Conservation (phyloP, 2,113 vertebrate species). For the Corapipo altera region DNA sequence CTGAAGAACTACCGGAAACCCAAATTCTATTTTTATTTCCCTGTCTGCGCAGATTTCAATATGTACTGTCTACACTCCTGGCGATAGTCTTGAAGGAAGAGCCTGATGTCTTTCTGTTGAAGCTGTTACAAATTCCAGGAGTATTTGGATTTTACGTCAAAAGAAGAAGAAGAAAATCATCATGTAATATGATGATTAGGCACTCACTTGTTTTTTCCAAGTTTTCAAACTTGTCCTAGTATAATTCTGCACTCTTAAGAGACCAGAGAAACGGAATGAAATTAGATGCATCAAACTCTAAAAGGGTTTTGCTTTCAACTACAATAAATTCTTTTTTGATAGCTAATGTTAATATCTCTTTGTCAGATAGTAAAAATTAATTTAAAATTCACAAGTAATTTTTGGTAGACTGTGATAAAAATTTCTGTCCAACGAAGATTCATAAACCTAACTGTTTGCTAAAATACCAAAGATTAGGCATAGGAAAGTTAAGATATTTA, state of each 20-base stretch:
- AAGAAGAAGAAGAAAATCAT: not conserved
- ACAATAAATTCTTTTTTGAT: not conserved
- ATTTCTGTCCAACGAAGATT: not conserved
- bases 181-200: not conserved
- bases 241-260: not conserved
- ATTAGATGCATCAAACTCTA: not conserved
- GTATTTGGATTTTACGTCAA: not conserved
- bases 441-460: not conserved
- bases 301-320: not conserved
- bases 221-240: not conserved
- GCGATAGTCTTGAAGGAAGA: not conserved
- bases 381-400: not conserved
- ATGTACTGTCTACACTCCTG: not conserved
- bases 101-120: not conserved
- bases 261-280: not conserved
- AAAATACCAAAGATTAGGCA: not conserved
- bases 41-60: not conserved
- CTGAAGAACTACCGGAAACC: not conserved
- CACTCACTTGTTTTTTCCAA: not conserved
- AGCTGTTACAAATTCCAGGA: not conserved
- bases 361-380: not conserved
- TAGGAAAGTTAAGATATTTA: not conserved
- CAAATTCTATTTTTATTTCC: not conserved
- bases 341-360: not conserved
- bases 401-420: not conserved